phyloP scores from a whole-genome alignment of 2,888 invertebrate genomes.

The Synergus umbraculus region DNA sequence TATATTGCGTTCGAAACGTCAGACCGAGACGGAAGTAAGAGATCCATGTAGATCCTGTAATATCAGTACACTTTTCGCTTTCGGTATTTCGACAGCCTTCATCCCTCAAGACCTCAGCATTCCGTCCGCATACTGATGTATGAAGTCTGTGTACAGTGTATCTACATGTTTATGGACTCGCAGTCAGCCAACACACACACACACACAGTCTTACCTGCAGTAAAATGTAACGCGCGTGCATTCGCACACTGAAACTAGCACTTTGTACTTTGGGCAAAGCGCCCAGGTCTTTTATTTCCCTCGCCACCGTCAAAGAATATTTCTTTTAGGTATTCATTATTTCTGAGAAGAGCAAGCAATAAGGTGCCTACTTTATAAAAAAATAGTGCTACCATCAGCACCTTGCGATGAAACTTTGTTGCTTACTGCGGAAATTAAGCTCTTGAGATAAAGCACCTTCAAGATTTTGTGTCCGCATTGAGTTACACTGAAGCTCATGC shows the following conservation, averaged over 20 bases:
- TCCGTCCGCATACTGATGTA: not conserved
- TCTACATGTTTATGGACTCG: not conserved
- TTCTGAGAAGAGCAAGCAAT: conserved; percentile 59
- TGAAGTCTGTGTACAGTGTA: no score
- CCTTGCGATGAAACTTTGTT: conserved; percentile 56
- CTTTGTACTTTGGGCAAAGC: conserved; percentile 50
- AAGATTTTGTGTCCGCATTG: conserved; percentile 3
- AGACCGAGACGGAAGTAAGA: not conserved
- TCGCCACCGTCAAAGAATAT: conserved; percentile 55
- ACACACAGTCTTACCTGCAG: not conserved
- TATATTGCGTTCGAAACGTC: not conserved
- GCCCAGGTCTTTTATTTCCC: conserved; percentile 48
- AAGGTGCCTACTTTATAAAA: conserved; percentile 57
- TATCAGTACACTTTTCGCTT: conserved; percentile 46
- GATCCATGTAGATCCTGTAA: conserved; percentile 33
- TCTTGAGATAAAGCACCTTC: conserved; percentile 15
- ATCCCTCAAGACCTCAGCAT: conserved; percentile 1
- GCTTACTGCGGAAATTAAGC: conserved; percentile 32
- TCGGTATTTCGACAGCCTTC: conserved; percentile 42
- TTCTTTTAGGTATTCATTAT: conserved; percentile 68
- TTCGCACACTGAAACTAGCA: conserved; percentile 38
- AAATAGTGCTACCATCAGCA: conserved; percentile 56
- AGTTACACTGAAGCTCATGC: not conserved
- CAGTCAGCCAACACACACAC: not conserved
- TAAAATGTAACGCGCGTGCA: not conserved